These are phyloP conservation scores for human (Homo sapiens) DNA, from an alignment of 2,113 vertebrate genomes.

Conservation along the genomic window DNA sequence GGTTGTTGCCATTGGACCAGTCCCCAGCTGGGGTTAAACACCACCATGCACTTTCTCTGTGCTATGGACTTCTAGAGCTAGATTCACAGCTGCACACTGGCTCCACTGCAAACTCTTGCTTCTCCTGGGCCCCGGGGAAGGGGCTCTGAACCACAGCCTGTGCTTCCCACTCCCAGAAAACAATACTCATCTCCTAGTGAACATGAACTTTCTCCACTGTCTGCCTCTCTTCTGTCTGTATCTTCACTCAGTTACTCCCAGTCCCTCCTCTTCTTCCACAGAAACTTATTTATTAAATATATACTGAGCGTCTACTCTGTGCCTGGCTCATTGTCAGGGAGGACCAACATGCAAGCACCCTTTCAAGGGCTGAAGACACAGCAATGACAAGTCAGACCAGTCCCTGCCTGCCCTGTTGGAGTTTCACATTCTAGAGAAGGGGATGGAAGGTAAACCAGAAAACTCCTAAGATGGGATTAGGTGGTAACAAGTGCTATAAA, in stretches of 20 bases:
- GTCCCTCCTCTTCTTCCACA: background rate
- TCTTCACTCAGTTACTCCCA: background rate
- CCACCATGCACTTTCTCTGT: background rate
- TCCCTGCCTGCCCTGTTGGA: background rate
- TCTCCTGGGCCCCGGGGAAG: background rate
- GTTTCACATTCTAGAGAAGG: background rate
- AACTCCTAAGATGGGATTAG: no score
- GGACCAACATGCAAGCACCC: background rate
- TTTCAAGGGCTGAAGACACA: background rate
- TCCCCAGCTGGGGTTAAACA: background rate
- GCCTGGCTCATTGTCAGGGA: background rate
- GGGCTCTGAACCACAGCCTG: background rate
- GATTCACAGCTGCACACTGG: background rate
- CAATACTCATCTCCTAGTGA: accelerated
- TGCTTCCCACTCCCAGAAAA: background rate
- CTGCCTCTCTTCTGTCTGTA: background rate
- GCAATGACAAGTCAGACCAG: background rate
- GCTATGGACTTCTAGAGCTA: background rate
- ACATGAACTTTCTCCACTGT: accelerated
- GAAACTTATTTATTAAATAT: background rate
- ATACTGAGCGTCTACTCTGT: background rate
- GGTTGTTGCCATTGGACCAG: background rate
- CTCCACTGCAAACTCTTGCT: background rate
- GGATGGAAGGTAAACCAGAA: background rate
- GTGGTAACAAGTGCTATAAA: no score